Evolutionary conservation across 1,140 invertebrate genomes (phyloP), one percentile per base, ranked within the genome.

Genomic region (Hormaphis cornu): DNA sequence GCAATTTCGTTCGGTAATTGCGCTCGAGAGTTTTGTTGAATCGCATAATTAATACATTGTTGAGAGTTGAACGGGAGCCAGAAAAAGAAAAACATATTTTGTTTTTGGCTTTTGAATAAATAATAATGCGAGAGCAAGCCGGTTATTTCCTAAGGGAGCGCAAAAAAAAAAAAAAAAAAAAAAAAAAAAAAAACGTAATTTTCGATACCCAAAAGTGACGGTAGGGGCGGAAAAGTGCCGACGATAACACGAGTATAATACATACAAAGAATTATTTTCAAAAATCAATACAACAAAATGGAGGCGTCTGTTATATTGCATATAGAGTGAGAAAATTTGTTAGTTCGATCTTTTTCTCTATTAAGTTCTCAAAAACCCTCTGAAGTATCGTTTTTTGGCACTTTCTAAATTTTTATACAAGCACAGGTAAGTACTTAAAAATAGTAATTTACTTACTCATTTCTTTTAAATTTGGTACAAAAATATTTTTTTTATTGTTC

Each of bases 71-170:
- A 66, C 24, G 61, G 44, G 18, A 50, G 61, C 61, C 61, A 66
- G 61, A 28, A 66, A 66, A 66, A 46, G 61, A 66, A 66, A 66
- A 66, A 66, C 61, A 66, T 66, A 66, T 66, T n/a, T 66, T 44
- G 61, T 66, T 66, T 66, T 66, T 66, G 44, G 61, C 61, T 66
- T 66, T 66, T 66, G 61, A 66, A 66, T 66, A 66, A 66, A 66
- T 66, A 66, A 66, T 66, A 66, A 66, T 44, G 44, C 44, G 61
- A 66, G 61, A 66, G 61, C 61, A 48, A 33, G 40, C 61, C 44
- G 14, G 61, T 66, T 66, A 66, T 66, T 66, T 66, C 61, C 61
- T 66, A 50, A 66, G 61, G 61, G 61, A 66, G 50, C 24, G 61
- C 61, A 42, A 50, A 66, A 61, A 66, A n/a, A n/a, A n/a, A n/a